These are phyloP conservation scores for Ormyrus nitidulus DNA, from an alignment of 2,888 invertebrate genomes.

Conservation along the genomic window DNA sequence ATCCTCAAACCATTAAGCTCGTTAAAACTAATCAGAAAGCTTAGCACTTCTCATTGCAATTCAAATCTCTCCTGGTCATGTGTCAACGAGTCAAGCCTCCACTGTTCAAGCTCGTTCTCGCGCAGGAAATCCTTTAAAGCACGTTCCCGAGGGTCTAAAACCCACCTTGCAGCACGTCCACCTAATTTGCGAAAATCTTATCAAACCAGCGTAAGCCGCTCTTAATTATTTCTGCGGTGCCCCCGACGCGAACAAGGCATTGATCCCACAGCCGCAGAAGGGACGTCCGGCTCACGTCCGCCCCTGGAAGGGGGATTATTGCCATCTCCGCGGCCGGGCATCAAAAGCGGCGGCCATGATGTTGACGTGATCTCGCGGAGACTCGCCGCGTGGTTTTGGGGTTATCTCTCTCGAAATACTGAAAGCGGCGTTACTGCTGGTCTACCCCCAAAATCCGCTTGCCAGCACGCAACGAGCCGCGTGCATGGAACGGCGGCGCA, in stretches of 20 bases:
- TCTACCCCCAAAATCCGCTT: too few relatives aligned
- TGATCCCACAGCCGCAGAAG: not conserved
- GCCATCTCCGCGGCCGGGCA: too few relatives aligned
- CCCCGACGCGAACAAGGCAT: not conserved
- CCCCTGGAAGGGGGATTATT: too few relatives aligned
- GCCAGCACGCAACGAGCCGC: too few relatives aligned
- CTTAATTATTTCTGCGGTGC: constrained; percentile 14
- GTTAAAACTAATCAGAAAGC: too few relatives aligned
- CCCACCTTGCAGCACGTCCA: not conserved
- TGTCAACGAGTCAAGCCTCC: too few relatives aligned
- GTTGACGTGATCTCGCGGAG: too few relatives aligned
- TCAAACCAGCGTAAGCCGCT: constrained; percentile 18
- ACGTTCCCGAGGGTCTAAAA: constrained; percentile 1
- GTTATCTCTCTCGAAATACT: too few relatives aligned
- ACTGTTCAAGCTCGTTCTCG: too few relatives aligned
- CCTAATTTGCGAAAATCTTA: constrained; percentile 42
- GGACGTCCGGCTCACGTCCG: not conserved
- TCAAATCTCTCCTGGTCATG: constrained; percentile 21
- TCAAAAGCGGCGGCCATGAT: too few relatives aligned
- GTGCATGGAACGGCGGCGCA: not conserved
- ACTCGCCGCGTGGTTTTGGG: not conserved
- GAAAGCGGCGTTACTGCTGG: too few relatives aligned
- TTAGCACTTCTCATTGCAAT: constrained; percentile 24
- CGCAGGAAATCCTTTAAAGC: constrained; percentile 28
- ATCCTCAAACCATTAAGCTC: constrained; percentile 14